Base-by-base conservation (phyloP, 2,888 invertebrate genomes). In the Pecten maximus region DNA sequence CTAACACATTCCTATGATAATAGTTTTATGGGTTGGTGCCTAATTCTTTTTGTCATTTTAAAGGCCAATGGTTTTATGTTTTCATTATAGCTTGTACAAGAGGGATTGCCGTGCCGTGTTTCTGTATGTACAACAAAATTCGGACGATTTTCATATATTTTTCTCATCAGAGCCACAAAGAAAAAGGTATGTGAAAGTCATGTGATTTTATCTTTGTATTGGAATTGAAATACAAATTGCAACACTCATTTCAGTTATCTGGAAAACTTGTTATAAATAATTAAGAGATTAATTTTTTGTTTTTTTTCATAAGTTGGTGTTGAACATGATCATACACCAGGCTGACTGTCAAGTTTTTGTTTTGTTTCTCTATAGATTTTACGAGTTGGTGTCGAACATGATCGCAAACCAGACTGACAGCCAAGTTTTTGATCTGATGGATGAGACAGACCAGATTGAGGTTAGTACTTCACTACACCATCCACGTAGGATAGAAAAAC, bases 91-190 rank as follows among this genome's bases (percentile, higher is more conserved):
- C 97, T 97, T 99, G 92, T 99, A 99, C 97, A 99, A 99, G 97
- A 98, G 99, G 87, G 99, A 99, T 97, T 98, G 99, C 96, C 97
- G 99, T 35, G 99, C 99, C 93, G 97, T 99, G 19, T 99, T 99
- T 97, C 97, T 99, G 0, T 99, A 99, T 97, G 99, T 99, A 54
- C 98, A 99, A 97, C 98, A 99, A 97, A 99, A 99, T 97, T 99
- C 99, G 0, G 97, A 97, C 93, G 97, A 97, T 92, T 99, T 99
- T 97, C 99, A 99, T 98, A 99, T 99, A 97, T 99, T 98, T 97
- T 98, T 99, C 95, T 99, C 99, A 0, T 99, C 99, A 0, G 98
- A 98, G 93, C 97, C 98, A 87, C 98, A 98, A 96, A 97, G 98
- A 91, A 98, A 98, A 96, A 97, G 98, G 97, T 97, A 92, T 92